Evolutionary conservation across 2,113 vertebrate species (phyloP).

Genomic region (Coptodon rendalli): DNA sequence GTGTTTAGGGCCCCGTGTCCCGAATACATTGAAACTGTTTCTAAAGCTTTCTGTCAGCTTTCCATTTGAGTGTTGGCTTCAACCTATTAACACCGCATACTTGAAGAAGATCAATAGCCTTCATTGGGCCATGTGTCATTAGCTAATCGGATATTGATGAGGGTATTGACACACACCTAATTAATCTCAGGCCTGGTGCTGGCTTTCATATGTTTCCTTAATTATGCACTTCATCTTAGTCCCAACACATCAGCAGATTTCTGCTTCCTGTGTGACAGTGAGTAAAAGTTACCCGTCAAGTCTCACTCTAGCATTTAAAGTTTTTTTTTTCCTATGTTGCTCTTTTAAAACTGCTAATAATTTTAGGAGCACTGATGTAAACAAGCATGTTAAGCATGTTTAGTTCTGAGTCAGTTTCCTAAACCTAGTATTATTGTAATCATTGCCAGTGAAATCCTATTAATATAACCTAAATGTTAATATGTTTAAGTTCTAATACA

Average conservation of each 20-base stretch:
- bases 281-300: constrained; percentile 78
- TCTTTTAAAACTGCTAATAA: background rate
- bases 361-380: background rate
- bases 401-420: background rate
- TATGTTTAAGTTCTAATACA: background rate
- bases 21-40: background rate
- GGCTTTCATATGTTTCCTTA: constrained; percentile 97
- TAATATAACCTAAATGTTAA: background rate
- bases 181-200: constrained; percentile 89
- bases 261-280: constrained; percentile 70
- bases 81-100: constrained; percentile 92
- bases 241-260: constrained; percentile 75
- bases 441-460: background rate
- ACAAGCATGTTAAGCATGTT: background rate
- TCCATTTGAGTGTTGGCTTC: constrained; percentile 85
- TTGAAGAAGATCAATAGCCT: constrained; percentile 93
- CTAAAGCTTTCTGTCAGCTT: constrained; percentile 76
- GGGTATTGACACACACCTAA: constrained; percentile 97
- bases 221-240: constrained; percentile 99
- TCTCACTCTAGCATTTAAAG: background rate
- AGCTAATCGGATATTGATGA: constrained; percentile 99
- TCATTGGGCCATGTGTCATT: constrained; percentile 99
- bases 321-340: background rate
- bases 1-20: constrained; percentile 11
- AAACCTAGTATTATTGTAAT: background rate